phyloP scores from a whole-genome alignment of 2,888 invertebrate species.

The Anorthoa munda region DNA sequence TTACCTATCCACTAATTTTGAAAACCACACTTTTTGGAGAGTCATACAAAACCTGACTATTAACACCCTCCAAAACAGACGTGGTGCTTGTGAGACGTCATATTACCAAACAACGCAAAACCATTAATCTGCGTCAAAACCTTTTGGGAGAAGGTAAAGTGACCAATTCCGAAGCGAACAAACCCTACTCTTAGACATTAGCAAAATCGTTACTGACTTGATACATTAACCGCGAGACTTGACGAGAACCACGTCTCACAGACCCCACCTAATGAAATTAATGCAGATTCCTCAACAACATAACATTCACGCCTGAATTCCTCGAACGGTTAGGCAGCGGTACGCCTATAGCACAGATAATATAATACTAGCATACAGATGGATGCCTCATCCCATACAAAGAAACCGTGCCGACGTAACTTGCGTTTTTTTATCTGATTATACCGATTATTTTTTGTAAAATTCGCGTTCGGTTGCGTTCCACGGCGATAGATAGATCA shows the following conservation, averaged over 20 bases:
- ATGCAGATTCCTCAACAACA: constrained; percentile 41
- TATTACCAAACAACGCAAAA: constrained; percentile 73
- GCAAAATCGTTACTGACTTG: constrained; percentile 81
- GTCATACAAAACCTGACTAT: constrained; percentile 12
- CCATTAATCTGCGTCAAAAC: constrained; percentile 84
- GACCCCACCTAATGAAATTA: constrained; percentile 55
- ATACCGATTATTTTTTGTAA: too few species aligned
- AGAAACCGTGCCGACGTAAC: too few species aligned
- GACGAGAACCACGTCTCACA: constrained; percentile 62
- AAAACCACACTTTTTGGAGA: constrained; percentile 12
- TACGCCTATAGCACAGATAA: too few species aligned
- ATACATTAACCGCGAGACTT: constrained; percentile 78
- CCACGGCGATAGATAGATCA: too few species aligned
- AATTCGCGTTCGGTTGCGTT: too few species aligned
- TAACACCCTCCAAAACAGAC: constrained; percentile 35
- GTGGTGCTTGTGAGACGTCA: constrained; percentile 71
- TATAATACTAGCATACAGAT: too few species aligned
- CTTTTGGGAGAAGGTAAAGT: constrained; percentile 76
- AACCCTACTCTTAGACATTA: constrained; percentile 82
- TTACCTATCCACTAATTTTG: neutral
- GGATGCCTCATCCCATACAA: too few species aligned
- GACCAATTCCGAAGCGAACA: constrained; percentile 70
- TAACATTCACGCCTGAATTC: too few species aligned
- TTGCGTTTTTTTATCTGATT: too few species aligned
- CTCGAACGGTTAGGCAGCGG: too few species aligned